These are phyloP conservation scores for Pentamera pediparva DNA, from an alignment of 53 echinoderm and acorn worm genomes.

Conservation along the genomic window DNA sequence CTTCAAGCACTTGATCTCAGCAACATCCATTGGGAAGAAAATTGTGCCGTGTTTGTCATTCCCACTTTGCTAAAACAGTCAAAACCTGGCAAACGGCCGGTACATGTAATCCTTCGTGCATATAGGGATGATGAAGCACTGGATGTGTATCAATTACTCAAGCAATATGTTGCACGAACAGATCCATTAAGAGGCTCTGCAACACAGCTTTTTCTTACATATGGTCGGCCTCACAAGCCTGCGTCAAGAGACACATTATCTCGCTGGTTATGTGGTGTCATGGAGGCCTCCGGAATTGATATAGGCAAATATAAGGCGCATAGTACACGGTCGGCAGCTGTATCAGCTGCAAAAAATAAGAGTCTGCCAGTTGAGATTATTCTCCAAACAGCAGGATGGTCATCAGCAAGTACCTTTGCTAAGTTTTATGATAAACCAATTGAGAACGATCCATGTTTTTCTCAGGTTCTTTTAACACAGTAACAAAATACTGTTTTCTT, in stretches of 20 bases:
- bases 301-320: background rate
- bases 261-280: conserved; percentile 12
- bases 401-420: conserved; percentile 9
- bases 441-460: background rate
- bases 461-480: background rate
- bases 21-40: background rate
- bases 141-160: conserved; percentile 13
- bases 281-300: background rate
- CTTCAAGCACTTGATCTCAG: background rate
- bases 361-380: background rate
- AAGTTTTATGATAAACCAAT: background rate
- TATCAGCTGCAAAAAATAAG: background rate
- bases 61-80: background rate
- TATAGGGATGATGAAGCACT: background rate
- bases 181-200: background rate
- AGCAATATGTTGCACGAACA: background rate
- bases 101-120: background rate
- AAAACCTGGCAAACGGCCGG: background rate
- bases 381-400: conserved; percentile 9
- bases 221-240: background rate
- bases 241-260: conserved; percentile 16
- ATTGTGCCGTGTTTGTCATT: background rate
- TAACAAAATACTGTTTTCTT: background rate
- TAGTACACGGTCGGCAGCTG: background rate
- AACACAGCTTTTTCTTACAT: conserved; percentile 3